Evolutionary conservation across 2,888 invertebrate genomes (phyloP).

Genomic region (Octodonta nipae): DNA sequence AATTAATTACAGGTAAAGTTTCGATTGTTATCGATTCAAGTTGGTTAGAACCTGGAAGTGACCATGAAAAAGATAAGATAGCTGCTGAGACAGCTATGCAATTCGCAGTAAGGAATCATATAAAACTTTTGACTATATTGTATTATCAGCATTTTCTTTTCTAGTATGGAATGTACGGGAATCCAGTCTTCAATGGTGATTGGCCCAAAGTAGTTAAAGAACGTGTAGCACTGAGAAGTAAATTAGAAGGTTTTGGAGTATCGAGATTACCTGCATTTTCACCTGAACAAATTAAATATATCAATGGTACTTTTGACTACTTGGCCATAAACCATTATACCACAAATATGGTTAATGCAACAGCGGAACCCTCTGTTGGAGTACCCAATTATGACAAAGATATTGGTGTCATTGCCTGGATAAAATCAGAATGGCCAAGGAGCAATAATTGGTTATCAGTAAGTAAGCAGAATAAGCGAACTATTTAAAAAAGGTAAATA

Average conservation of each 20-base stretch:
- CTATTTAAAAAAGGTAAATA: no score
- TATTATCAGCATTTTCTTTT: constrained; percentile 6
- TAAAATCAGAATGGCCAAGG: constrained; percentile 15
- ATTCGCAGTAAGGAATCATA: constrained; percentile 39
- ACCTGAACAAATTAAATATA: not conserved
- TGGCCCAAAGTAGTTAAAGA: constrained; percentile 54
- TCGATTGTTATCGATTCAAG: constrained; percentile 45
- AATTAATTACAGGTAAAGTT: constrained; percentile 11
- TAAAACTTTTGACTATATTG: no score
- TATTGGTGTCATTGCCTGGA: constrained; percentile 9
- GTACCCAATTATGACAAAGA: constrained; percentile 12
- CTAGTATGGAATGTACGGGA: constrained; percentile 22
- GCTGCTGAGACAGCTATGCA: constrained; percentile 43
- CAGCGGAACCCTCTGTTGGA: constrained; percentile 4
- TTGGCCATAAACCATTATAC: constrained; percentile 16
- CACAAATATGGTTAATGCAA: constrained; percentile 12
- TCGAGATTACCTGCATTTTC: constrained; percentile 45
- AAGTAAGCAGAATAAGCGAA: no score
- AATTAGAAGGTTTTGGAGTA: constrained; percentile 31
- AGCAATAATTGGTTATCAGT: no score
- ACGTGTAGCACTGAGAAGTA: constrained; percentile 43
- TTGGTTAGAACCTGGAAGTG: constrained; percentile 47
- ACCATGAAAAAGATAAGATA: constrained; percentile 41
- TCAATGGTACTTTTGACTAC: constrained; percentile 12
- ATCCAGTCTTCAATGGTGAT: constrained; percentile 51